Evolutionary conservation across 2,888 invertebrate species (phyloP).

Genomic region (Xestia sexstrigata): DNA sequence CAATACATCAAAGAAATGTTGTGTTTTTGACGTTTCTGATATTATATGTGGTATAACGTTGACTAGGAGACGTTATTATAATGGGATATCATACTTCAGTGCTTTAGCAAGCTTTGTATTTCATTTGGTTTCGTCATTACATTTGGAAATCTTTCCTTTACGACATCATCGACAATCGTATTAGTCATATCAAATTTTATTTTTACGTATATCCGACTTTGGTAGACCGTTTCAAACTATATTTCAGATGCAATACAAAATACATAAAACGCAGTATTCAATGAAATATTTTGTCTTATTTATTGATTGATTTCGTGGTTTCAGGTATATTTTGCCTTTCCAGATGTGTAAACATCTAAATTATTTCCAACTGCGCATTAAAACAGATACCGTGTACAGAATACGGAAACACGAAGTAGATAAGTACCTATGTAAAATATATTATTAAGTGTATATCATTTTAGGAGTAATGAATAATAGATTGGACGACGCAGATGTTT

Average conservation of each 20-base stretch:
- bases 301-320: background rate
- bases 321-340: background rate
- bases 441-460: constrained; percentile 21
- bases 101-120: background rate
- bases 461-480: constrained; percentile 36
- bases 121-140: background rate
- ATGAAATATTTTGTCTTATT: constrained; percentile 9
- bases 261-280: background rate
- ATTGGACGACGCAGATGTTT: constrained; percentile 23
- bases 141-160: background rate
- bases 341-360: background rate
- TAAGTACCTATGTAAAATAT: constrained; percentile 6
- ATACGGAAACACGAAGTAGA: background rate
- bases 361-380: background rate
- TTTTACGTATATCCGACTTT: background rate
- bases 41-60: background rate
- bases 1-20: constrained; percentile 25
- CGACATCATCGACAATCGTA: no score
- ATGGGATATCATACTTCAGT: background rate
- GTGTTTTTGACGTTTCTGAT: background rate
- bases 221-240: background rate
- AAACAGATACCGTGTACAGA: no score
- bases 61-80: background rate
- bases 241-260: background rate
- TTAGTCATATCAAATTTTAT: background rate